phyloP scores from a whole-genome alignment of 2,888 invertebrate genomes.

The Drosophila kokeensis region DNA sequence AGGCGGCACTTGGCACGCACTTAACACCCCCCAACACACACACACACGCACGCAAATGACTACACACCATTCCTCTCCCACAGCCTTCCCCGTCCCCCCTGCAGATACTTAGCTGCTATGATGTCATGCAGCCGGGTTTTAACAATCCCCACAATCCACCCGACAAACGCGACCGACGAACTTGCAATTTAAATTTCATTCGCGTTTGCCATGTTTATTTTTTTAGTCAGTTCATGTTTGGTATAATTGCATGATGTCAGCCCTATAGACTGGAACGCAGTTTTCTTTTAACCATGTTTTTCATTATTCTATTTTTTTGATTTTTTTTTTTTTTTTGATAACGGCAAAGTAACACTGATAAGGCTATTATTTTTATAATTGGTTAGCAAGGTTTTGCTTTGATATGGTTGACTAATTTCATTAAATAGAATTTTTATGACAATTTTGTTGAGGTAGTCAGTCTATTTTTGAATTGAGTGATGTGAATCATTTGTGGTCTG shows the following conservation, averaged over 20 bases:
- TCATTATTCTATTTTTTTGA: not conserved
- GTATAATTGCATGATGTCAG: conserved; percentile 48
- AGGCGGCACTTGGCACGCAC: conserved; percentile 42
- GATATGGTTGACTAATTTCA: conserved; percentile 57
- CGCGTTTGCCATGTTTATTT: conserved; percentile 23
- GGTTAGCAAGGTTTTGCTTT: conserved; percentile 35
- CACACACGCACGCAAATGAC: conserved; percentile 10
- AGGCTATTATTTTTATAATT: conserved; percentile 27
- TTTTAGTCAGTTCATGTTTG: conserved; percentile 20
- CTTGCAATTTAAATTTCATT: conserved; percentile 64
- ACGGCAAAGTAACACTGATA: conserved; percentile 33
- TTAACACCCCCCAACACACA: conserved; percentile 42
- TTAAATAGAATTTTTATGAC: conserved; percentile 39
- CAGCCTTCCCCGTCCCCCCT: not conserved
- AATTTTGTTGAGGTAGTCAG: conserved; percentile 49
- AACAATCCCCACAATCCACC: conserved; percentile 24
- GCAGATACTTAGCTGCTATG: conserved; percentile 24
- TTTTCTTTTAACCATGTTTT: not conserved
- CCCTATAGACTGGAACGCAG: conserved; percentile 17
- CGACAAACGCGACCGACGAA: conserved; percentile 30
- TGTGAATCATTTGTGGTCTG: conserved; percentile 14
- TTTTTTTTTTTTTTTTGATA: conserved; percentile 25
- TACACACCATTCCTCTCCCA: not conserved
- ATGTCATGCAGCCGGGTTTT: conserved; percentile 40
- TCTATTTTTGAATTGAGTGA: conserved; percentile 25